A percentile compares a stretch with the other conserved stretches of the same genome.
Conservation (phyloP, 2,797 vertebrate genomes). For the Sparus aurata region DNA sequence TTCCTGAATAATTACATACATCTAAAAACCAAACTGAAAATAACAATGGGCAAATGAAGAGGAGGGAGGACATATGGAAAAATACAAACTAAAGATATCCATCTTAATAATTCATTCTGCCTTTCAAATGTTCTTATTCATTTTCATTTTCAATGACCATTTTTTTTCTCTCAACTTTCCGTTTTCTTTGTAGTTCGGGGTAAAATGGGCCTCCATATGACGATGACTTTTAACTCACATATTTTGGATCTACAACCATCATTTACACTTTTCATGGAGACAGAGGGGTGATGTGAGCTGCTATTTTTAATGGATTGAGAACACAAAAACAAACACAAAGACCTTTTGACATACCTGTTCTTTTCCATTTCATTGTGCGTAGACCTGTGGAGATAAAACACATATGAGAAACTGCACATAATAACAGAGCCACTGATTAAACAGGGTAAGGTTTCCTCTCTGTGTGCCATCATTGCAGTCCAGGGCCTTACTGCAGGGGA, state of each 20-base stretch:
- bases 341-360: slow-evolving; percentile 89
- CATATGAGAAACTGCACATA: slow-evolving; percentile 47
- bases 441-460: slow-evolving; percentile 33
- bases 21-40: too few relatives aligned
- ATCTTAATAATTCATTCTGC: too few relatives aligned
- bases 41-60: too few relatives aligned
- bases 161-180: not conserved
- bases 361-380: slow-evolving; percentile 99
- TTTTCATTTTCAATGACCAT: not conserved
- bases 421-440: slow-evolving; percentile 42
- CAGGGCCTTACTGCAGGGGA: slow-evolving; percentile 49
- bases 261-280: slow-evolving; percentile 14
- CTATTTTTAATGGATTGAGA: not conserved
- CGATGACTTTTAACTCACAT: not conserved
- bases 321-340: slow-evolving; percentile 1
- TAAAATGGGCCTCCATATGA: not conserved
- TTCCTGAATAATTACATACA: too few relatives aligned
- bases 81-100: too few relatives aligned
- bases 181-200: not conserved
- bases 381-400: slow-evolving; percentile 87
- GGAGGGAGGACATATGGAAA: too few relatives aligned
- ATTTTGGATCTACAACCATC: not conserved
- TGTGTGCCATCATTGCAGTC: slow-evolving; percentile 38
- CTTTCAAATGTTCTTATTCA: not conserved
- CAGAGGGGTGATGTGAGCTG: not conserved